Percentiles rank a stretch among this genome's conserved stretches.
These are phyloP conservation scores for Psittacus erithacus DNA, from an alignment of 2,113 vertebrate genomes.

Conservation along the genomic window DNA sequence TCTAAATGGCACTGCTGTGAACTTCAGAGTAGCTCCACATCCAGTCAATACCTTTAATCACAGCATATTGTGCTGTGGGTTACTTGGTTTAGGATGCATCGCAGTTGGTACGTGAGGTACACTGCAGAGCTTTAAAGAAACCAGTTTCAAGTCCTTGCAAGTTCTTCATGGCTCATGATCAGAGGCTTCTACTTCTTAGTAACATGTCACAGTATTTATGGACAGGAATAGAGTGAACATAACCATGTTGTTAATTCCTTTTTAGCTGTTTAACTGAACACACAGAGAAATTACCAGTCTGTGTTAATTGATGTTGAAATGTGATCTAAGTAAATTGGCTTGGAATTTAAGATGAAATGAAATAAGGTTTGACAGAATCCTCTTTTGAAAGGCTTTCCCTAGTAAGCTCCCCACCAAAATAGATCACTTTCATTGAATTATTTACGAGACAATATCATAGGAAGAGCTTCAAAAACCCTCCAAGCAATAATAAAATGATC, in stretches of 20 bases:
- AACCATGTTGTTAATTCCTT: not conserved
- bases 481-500: constrained; percentile 74
- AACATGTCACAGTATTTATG: not conserved
- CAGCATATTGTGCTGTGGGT: not conserved
- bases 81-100: not conserved
- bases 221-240: not conserved
- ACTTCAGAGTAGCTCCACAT: not conserved
- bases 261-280: not conserved
- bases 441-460: constrained; percentile 73
- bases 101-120: not conserved
- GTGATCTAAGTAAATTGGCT: constrained; percentile 61
- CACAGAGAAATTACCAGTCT: not conserved
- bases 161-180: not conserved
- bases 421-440: constrained; percentile 75
- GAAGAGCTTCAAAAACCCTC: constrained; percentile 72
- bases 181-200: not conserved
- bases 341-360: constrained; percentile 58
- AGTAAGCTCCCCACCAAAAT: constrained; percentile 49
- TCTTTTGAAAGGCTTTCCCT: constrained; percentile 38
- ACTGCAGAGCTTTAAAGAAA: not conserved
- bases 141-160: not conserved
- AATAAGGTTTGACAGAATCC: constrained; percentile 60
- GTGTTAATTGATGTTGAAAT: constrained; percentile 65
- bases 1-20: not conserved
- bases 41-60: not conserved